Evolutionary conservation across 2,113 vertebrate genomes (phyloP), one percentile per base, ranked within the genome.

Genomic region (Lagopus leucura): DNA sequence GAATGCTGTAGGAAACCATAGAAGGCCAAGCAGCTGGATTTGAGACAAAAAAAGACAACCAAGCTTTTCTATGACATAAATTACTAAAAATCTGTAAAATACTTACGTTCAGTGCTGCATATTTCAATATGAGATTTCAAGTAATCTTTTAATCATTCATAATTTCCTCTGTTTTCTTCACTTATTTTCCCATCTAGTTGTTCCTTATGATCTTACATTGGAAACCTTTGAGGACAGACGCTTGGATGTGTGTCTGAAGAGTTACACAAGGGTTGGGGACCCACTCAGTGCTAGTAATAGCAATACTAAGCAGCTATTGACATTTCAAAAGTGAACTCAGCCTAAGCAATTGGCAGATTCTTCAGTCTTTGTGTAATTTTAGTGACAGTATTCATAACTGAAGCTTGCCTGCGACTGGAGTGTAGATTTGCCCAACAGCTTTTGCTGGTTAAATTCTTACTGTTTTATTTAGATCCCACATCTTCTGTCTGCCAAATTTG

Each of bases 361-460:
- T 71, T 89, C 78, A 70, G 89, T 30, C 34, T 63, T 8, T 36
- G 34, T 78, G 71, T 71, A 72, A 70, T 76, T 85, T 71, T 16
- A 47, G 64, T 47, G 87, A 58, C 36, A 2, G 5, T 32, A 66
- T 2, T 13, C 14, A 16, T 73, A 34, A n/a, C 55, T 81, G 82
- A 81, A 75, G 55, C 0, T 0, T 81, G 60, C 81, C 38, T 54
- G 50, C 52, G 63, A 58, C 57, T 76, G 11, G 27, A 67, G 74
- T 28, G 50, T 2, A 52, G 65, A 8, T 78, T n/a, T 76, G 70
- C 34, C 83, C 55, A 58, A 52, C 79, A 94, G 47, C 83, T 94
- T 94, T 88, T 78, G 52, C 78, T 94, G 64, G 40, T 93, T 94
- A 93, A 34, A 47, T 86, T 93, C 57, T 63, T 61, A 73, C 36